Evolutionary conservation across 2,113 vertebrate species (phyloP), one percentile per base, ranked within the genome.

Genomic region (Cariama cristata): DNA sequence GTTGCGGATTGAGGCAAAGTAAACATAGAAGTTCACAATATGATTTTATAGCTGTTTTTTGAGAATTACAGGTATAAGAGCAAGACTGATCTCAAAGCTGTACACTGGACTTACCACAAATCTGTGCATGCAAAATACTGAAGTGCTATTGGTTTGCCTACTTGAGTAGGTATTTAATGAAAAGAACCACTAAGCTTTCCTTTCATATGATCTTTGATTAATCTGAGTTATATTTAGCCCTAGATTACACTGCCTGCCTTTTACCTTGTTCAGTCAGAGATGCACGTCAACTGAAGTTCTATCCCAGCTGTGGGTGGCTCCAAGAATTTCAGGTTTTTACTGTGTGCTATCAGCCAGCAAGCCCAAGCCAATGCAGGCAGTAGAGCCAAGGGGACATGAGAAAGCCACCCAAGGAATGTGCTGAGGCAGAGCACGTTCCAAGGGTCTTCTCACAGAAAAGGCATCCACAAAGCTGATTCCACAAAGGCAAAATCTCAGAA

Each of bases 341-440:
- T 60, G 1, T 0, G 12, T n/a, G 44, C 56, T 30, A 26, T 14
- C 81, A 55, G 63, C 26, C 58, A 88, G 50, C 4, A 3, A 72
- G 67, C 8, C 44, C 77, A 75, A 38, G 44, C 4, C 88, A 84
- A 55, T 56, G 47, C 40, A 77, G 73, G 50, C 59, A 58, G 60
- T 52, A 58, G 26, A 47, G 42, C 47, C 32, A 32, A 3, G 0
- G 26, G 14, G 14, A 40, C 33, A n/a, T 2, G 28, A 68, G 40
- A 60, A 85, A 45, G 66, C 9, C 6, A 1, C 58, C 17, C 74
- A 44, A 28, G n/a, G 56, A 82, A 68, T 2, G 16, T 23, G 90
- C 35, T 62, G 56, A 53, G 0, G 0, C n/a, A 80, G 14, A 92
- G 75, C 38, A 64, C 0, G 0, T 8, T 30, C 38, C 45, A 13